phyloP scores from a whole-genome alignment of 2,888 invertebrate genomes.

The Marronus borbonicus region DNA sequence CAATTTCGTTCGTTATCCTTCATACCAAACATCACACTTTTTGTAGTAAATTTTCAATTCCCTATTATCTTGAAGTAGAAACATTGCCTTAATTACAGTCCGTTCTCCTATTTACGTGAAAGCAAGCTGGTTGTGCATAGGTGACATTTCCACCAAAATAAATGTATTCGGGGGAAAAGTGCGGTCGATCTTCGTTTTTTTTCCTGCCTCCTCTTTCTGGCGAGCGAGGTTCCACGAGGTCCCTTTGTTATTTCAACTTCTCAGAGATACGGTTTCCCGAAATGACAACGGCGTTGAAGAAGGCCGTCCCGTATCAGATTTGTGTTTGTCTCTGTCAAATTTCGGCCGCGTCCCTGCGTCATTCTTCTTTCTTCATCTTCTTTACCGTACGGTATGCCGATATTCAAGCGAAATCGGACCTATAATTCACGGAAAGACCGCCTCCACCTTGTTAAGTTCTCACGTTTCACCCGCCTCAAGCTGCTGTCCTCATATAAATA shows the following conservation, averaged over 20 bases:
- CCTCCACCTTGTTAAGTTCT: slow-evolving; percentile 28
- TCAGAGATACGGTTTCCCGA: slow-evolving; percentile 30
- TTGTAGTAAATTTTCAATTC: too few species aligned
- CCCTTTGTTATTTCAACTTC: slow-evolving; percentile 29
- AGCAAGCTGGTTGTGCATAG: neutral
- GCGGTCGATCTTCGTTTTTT: slow-evolving; percentile 21
- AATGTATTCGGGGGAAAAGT: slow-evolving; percentile 25
- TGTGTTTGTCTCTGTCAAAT: slow-evolving; percentile 44
- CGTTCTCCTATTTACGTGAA: neutral
- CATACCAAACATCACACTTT: too few species aligned
- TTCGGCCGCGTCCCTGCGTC: neutral
- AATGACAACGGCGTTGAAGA: slow-evolving; percentile 37
- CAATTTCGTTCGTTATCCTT: too few species aligned
- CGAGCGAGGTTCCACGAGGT: slow-evolving; percentile 8
- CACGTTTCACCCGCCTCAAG: slow-evolving; percentile 14
- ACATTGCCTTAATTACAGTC: neutral
- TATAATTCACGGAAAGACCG: slow-evolving; percentile 21
- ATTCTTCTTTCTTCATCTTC: neutral
- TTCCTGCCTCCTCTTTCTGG: neutral
- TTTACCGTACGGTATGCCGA: slow-evolving; percentile 11
- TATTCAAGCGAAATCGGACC: slow-evolving; percentile 35
- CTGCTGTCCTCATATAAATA: slow-evolving; percentile 7
- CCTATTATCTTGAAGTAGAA: too few species aligned
- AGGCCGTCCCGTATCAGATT: slow-evolving; percentile 37
- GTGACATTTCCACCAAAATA: slow-evolving; percentile 39